Evolutionary conservation across 1,140 invertebrate species (phyloP).

Genomic region (Drepana arcuata): DNA sequence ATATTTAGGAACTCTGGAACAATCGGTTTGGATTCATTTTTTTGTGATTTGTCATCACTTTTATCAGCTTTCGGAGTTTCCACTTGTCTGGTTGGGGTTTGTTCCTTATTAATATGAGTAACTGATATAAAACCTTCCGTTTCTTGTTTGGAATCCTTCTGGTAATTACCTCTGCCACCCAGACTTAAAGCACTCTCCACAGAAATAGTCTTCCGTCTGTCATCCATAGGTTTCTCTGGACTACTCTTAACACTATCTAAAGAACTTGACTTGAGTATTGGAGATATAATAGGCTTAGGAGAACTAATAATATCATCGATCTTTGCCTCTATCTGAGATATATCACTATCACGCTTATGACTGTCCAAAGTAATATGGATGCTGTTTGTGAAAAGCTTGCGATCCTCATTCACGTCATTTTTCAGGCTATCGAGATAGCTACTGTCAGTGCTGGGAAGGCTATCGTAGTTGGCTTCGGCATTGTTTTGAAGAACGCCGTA

Average conservation of each 20-base stretch:
- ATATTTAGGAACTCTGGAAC: slow-evolving; percentile 82
- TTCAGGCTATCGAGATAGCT: slow-evolving; percentile 65
- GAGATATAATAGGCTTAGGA: slow-evolving; percentile 63
- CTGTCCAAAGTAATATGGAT: slow-evolving; percentile 50
- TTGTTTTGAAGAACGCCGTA: slow-evolving; percentile 40
- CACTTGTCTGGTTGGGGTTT: slow-evolving; percentile 25
- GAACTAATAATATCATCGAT: slow-evolving; percentile 71
- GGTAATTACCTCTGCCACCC: slow-evolving; percentile 21
- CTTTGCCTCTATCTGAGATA: slow-evolving; percentile 68
- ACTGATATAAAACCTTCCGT: slow-evolving; percentile 57
- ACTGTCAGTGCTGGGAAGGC: slow-evolving; percentile 59
- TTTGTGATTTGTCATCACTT: slow-evolving; percentile 57
- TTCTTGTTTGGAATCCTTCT: slow-evolving; percentile 40
- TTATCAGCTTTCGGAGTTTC: slow-evolving; percentile 45
- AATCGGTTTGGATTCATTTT: slow-evolving; percentile 32
- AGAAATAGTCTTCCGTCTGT: slow-evolving; percentile 64
- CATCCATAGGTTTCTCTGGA: slow-evolving; percentile 59
- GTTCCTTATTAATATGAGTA: slow-evolving; percentile 56
- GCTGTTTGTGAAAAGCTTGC: slow-evolving; percentile 52
- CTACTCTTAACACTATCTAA: slow-evolving; percentile 74
- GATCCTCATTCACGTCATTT: slow-evolving; percentile 43
- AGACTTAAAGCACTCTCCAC: slow-evolving; percentile 62
- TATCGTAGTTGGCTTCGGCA: slow-evolving; percentile 52
- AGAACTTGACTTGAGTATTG: slow-evolving; percentile 70
- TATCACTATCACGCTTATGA: slow-evolving; percentile 57